Base-by-base conservation (phyloP, 2,888 invertebrate species). In the Augiades crinisus region DNA sequence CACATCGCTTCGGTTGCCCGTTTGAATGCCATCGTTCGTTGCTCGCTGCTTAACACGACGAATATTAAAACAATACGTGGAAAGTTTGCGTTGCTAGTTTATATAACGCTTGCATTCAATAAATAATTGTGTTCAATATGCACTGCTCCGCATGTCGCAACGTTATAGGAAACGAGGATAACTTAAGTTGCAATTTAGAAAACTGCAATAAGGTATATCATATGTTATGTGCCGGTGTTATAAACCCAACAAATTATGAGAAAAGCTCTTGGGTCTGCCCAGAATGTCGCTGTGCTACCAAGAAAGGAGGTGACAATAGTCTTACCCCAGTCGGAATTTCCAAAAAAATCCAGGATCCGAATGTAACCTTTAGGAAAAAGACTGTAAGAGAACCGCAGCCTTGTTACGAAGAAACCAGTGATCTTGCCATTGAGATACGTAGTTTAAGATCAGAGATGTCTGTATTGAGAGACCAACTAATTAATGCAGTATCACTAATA, bases 291-390 rank as follows among this genome's bases (percentile, higher is more conserved):
- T 44, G 44, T 10, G 12, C 12, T 12, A 7, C 44, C 2, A 44
- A 44, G 30, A 31, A 44, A 31, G 31, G 31, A 5, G 31, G 44
- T n/a, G 44, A 44, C 13, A 44, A 44, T 8, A 31, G 31, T 16
- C 33, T 44, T 31, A 44, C 44, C 1, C 31, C 44, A 5, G 44
- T 44, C 1, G 44, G 44, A 12, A 12, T 13, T 12, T 31, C 44
- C 2, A 44, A 44, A n/a, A 19, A 5, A 3, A 33, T 10, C 43
- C 30, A 14, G 8, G 44, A 44, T n/a, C 5, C n/a, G 4, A 44
- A 44, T 12, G 16, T 44, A 6, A 44, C 44, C 4, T 44, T 44
- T 33, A 31, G 44, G 10, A 44, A 19, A 33, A 44, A 44, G n/a
- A 13, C 19, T 31, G 24, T 14, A n/a, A 44, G 17, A 5, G 19